Conservation (phyloP, 2,113 vertebrate genomes). For the Motacilla alba region DNA sequence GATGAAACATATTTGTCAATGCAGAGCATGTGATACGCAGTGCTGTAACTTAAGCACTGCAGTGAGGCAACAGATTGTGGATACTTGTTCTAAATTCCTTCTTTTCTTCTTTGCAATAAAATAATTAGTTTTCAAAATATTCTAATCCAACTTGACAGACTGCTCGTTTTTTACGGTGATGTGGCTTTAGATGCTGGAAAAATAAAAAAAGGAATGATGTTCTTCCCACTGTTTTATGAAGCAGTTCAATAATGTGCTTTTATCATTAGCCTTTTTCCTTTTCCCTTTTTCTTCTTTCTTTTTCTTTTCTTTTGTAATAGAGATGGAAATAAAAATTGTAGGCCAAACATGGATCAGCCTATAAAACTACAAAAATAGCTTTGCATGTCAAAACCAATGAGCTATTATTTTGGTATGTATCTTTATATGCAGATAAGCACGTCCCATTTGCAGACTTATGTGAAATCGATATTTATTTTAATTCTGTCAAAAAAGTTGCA, state of each 20-base stretch:
- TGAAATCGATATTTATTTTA: neutral
- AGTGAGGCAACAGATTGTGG: neutral
- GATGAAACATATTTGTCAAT: neutral
- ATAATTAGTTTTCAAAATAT: neutral
- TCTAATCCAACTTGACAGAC: neutral
- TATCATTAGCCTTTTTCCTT: neutral
- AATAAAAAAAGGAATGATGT: neutral
- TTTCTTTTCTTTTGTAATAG: neutral
- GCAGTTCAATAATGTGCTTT: neutral
- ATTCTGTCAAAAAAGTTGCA: neutral
- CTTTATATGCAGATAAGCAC: neutral
- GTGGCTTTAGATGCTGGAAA: neutral
- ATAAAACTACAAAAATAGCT: neutral
- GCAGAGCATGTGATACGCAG: neutral
- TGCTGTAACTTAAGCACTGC: neutral
- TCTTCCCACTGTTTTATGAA: neutral
- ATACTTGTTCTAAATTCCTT: neutral
- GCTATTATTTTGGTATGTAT: neutral
- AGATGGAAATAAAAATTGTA: neutral
- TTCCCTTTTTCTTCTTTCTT: fast-evolving
- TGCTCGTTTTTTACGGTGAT: neutral
- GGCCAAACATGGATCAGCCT: neutral
- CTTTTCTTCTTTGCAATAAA: neutral
- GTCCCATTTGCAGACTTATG: neutral
- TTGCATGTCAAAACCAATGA: neutral